phyloP scores from a whole-genome alignment of 2,888 invertebrate species.

The Electrophaes corylata region DNA sequence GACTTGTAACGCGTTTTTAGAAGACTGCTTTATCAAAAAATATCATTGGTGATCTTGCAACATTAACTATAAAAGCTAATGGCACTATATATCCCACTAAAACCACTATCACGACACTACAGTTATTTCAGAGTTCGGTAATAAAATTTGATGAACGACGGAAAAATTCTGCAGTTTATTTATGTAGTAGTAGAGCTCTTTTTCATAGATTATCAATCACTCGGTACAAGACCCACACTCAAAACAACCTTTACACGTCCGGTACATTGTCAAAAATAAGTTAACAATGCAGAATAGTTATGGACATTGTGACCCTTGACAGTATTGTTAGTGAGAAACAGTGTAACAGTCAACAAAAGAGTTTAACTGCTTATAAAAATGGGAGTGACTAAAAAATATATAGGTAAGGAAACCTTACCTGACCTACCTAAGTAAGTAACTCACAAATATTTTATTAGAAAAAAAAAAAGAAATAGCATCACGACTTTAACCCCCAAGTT shows the following conservation, averaged over 20 bases:
- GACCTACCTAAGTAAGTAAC: too few species aligned
- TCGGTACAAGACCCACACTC: too few species aligned
- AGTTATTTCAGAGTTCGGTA: slow-evolving; percentile 37
- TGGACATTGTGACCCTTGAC: slow-evolving; percentile 14
- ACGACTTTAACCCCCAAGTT: too few species aligned
- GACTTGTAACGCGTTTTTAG: background rate
- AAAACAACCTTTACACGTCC: slow-evolving; percentile 6
- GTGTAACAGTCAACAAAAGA: background rate
- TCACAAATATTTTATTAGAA: too few species aligned
- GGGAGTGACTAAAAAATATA: too few species aligned
- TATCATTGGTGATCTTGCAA: slow-evolving; percentile 51
- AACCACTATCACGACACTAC: slow-evolving; percentile 59
- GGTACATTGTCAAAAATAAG: slow-evolving; percentile 15
- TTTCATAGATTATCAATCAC: too few species aligned
- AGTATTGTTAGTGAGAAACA: background rate
- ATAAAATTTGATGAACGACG: slow-evolving; percentile 19
- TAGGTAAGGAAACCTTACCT: too few species aligned
- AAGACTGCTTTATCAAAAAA: slow-evolving; percentile 8
- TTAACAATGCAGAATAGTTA: slow-evolving; percentile 22
- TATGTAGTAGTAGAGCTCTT: too few species aligned
- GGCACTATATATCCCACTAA: slow-evolving; percentile 56
- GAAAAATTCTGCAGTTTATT: background rate
- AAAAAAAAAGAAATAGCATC: too few species aligned
- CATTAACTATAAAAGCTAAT: slow-evolving; percentile 66
- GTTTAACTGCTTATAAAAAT: too few species aligned